phyloP scores from a whole-genome alignment of 1,140 invertebrate species.

The Pseudomyrmex flavicornis region DNA sequence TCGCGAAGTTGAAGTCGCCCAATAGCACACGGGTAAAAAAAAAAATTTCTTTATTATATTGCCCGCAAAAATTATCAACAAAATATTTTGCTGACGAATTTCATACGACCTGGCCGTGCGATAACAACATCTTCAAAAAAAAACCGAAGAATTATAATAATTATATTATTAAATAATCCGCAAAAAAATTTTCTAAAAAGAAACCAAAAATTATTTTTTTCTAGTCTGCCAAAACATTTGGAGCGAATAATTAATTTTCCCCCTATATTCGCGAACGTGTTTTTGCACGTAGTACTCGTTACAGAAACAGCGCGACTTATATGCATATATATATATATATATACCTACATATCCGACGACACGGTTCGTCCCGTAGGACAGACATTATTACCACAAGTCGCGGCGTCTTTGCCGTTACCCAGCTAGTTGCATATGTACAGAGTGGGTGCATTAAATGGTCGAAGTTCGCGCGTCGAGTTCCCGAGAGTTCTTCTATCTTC shows the following conservation, averaged over 20 bases:
- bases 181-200: background rate
- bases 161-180: no score
- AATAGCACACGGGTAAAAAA: no score
- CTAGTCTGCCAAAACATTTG: slow-evolving; percentile 19
- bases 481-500: slow-evolving; percentile 77
- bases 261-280: slow-evolving; percentile 15
- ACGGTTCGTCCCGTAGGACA: slow-evolving; percentile 30
- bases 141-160: no score
- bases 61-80: no score
- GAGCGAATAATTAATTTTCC: slow-evolving; percentile 51
- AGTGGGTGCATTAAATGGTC: slow-evolving; percentile 76
- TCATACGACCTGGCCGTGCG: no score
- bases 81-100: no score
- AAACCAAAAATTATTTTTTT: background rate
- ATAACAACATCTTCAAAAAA: no score
- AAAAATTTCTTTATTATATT: no score
- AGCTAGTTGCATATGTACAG: slow-evolving; percentile 63
- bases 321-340: no score
- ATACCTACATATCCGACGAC: slow-evolving; percentile 18
- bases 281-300: slow-evolving; percentile 41
- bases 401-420: slow-evolving; percentile 44
- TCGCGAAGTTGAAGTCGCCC: no score
- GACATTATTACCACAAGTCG: slow-evolving; percentile 48
- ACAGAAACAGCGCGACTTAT: slow-evolving; percentile 34
- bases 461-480: slow-evolving; percentile 76